phyloP scores from a whole-genome alignment of 2,888 invertebrate species.

The Agrilus cyanescens region DNA sequence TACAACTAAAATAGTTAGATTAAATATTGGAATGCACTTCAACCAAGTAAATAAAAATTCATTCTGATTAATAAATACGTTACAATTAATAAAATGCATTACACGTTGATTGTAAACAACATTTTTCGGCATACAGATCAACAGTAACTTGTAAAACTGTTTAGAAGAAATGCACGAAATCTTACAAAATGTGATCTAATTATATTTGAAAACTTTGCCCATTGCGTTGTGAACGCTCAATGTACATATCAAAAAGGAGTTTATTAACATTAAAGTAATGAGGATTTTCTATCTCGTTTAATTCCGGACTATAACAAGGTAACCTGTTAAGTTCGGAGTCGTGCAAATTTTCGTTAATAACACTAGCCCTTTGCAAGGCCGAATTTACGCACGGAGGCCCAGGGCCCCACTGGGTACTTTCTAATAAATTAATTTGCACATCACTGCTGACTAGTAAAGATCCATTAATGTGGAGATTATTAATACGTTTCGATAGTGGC shows the following conservation, averaged over 20 bases:
- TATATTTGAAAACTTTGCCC: conserved; percentile 26
- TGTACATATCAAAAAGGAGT: conserved; percentile 71
- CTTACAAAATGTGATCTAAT: too few species aligned
- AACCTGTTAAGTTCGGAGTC: conserved; percentile 6
- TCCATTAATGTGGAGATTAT: conserved; percentile 73
- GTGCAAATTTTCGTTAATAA: conserved; percentile 28
- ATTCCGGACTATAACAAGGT: conserved; percentile 61
- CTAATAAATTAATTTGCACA: too few species aligned
- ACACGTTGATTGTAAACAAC: too few species aligned
- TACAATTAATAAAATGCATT: conserved; percentile 2
- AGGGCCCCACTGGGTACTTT: conserved; percentile 25
- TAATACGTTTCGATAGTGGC: conserved; percentile 81
- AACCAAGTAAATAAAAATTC: too few species aligned
- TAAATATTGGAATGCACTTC: too few species aligned
- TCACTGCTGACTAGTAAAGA: conserved; percentile 29
- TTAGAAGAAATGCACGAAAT: too few species aligned
- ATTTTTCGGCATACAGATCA: too few species aligned
- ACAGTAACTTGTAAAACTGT: too few species aligned
- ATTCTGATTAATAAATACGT: too few species aligned
- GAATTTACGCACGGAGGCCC: conserved; percentile 23
- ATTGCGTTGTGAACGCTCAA: conserved; percentile 64
- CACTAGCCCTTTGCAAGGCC: conserved; percentile 19
- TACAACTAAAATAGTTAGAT: too few species aligned
- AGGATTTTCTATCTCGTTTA: conserved; percentile 66
- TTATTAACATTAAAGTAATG: conserved; percentile 80